These are phyloP conservation scores for Galeopterus variegatus DNA, from an alignment of 2,113 vertebrate species.

Conservation along the genomic window DNA sequence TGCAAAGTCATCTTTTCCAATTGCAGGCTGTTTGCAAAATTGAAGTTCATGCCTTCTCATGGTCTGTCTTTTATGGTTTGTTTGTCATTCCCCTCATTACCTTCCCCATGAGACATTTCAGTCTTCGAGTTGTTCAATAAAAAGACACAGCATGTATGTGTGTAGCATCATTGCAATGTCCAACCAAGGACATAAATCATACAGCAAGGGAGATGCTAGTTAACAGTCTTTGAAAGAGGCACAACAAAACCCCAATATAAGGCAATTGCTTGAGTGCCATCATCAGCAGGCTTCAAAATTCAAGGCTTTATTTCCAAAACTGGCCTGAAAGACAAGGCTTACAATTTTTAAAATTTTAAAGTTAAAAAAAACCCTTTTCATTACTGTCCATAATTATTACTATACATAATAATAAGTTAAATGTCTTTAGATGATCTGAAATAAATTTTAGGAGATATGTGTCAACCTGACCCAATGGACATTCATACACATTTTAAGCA, in stretches of 20 bases:
- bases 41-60: constrained; percentile 74
- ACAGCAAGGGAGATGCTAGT: constrained; percentile 75
- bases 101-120: constrained; percentile 73
- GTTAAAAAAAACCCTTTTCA: neutral
- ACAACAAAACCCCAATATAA: constrained; percentile 80
- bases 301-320: constrained; percentile 83
- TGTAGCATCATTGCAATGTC: constrained; percentile 61
- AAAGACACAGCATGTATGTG: constrained; percentile 58
- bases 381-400: constrained; percentile 45
- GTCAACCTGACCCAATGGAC: constrained; percentile 61
- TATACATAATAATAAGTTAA: constrained; percentile 78
- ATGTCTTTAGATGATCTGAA: constrained; percentile 78
- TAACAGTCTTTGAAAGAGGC: constrained; percentile 82
- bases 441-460: constrained; percentile 62
- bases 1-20: constrained; percentile 82
- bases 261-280: constrained; percentile 70
- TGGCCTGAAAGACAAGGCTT: constrained; percentile 79
- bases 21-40: constrained; percentile 67
- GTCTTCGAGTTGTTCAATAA: constrained; percentile 69
- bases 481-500: constrained; percentile 66
- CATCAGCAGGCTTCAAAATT: constrained; percentile 81
- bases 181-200: constrained; percentile 63
- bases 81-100: constrained; percentile 30
- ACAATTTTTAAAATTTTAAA: constrained; percentile 43
- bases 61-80: constrained; percentile 69